Conservation (phyloP, 2,888 invertebrate genomes). For the Polietes domitor region DNA sequence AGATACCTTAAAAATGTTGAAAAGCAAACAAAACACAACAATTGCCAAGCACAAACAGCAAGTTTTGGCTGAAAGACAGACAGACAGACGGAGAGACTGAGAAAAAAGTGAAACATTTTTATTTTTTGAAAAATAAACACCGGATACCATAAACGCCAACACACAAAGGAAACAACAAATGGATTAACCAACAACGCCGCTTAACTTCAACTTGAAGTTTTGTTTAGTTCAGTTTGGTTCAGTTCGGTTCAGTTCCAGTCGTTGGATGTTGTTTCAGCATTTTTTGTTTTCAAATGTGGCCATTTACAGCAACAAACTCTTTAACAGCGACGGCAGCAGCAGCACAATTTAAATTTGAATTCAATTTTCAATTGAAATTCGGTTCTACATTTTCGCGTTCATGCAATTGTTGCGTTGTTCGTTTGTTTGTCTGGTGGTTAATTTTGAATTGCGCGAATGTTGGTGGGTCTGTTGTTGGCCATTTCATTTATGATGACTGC, state of each 20-base stretch:
- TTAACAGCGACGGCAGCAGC: background rate
- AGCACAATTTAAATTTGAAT: slow-evolving; percentile 13
- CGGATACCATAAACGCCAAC: slow-evolving; percentile 67
- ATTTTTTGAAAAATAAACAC: slow-evolving; percentile 54
- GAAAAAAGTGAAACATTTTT: slow-evolving; percentile 5
- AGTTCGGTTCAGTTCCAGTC: background rate
- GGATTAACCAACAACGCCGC: slow-evolving; percentile 27
- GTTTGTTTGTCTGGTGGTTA: background rate
- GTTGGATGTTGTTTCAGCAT: background rate
- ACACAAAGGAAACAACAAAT: slow-evolving; percentile 46
- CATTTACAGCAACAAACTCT: background rate
- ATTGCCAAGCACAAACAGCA: slow-evolving; percentile 25
- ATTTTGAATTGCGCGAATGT: background rate
- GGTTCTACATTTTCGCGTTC: background rate
- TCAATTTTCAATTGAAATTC: slow-evolving; percentile 15
- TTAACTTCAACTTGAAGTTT: background rate
- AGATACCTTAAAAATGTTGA: slow-evolving; percentile 36
- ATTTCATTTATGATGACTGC: slow-evolving; percentile 20
- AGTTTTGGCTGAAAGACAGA: background rate
- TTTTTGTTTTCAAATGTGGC: background rate
- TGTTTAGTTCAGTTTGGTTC: background rate
- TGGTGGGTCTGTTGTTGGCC: slow-evolving; percentile 10
- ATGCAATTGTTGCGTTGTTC: slow-evolving; percentile 9
- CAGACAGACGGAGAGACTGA: background rate
- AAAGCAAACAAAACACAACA: slow-evolving; percentile 25